A percentile compares a stretch with the other conserved stretches of the same genome.
Evolutionary conservation across 2,797 vertebrate genomes (phyloP).

Genomic region (Muraenolepis orangiensis): DNA sequence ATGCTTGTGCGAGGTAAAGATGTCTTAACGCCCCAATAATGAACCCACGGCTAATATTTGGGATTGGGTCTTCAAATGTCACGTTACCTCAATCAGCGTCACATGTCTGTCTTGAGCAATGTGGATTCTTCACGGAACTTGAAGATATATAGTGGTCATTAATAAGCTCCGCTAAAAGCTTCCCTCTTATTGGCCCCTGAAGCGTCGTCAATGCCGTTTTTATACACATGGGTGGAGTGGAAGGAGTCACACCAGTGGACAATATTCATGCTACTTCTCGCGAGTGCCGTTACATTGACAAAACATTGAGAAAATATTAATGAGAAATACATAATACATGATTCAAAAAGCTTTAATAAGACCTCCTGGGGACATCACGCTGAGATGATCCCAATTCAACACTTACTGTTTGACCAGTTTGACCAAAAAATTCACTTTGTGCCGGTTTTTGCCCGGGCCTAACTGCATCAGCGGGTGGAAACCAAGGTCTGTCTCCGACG

Average conservation of each 20-base stretch:
- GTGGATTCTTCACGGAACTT: not conserved
- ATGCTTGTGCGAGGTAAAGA: not conserved
- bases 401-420: not conserved
- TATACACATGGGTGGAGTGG: not conserved
- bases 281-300: not conserved
- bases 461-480: conserved; percentile 25
- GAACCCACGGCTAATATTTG: not conserved
- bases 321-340: not conserved
- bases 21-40: not conserved
- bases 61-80: not conserved
- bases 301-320: not conserved
- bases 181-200: not conserved
- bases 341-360: conserved; percentile 28
- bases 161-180: no score
- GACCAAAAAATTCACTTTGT: conserved; percentile 10
- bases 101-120: no score
- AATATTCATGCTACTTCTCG: not conserved
- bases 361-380: conserved; percentile 25
- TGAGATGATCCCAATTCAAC: not conserved
- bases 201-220: not conserved
- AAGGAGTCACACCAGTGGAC: not conserved
- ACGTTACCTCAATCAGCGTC: not conserved
- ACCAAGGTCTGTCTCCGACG: conserved; percentile 17
- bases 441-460: conserved; percentile 16
- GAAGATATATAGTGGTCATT: no score